These are phyloP conservation scores for Hydroisotoma schaefferi DNA, from an alignment of 2,888 invertebrate genomes.

Conservation along the genomic window DNA sequence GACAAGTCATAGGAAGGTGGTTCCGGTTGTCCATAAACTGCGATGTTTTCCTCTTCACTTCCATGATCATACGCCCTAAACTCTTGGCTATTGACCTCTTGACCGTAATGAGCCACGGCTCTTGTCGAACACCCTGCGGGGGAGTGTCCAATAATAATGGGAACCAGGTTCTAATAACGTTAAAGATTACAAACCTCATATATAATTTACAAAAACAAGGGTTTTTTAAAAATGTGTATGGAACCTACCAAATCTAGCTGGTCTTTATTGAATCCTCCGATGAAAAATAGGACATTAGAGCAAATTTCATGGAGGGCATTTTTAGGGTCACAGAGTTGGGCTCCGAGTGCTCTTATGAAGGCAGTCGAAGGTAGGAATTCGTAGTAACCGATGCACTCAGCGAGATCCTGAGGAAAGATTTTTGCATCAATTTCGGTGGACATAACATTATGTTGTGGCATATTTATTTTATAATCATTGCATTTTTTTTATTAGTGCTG, in stretches of 20 bases:
- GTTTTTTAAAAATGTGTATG: not conserved
- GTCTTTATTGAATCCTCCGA: constrained; percentile 51
- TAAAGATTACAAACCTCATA: not conserved
- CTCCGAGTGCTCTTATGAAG: constrained; percentile 51
- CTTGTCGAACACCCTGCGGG: constrained; percentile 74
- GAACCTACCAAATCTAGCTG: constrained; percentile 50
- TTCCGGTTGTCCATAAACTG: constrained; percentile 58
- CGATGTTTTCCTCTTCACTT: constrained; percentile 57
- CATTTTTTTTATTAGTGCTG: not conserved
- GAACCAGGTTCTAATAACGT: constrained; percentile 55
- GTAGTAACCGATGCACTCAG: constrained; percentile 52
- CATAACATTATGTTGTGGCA: not conserved
- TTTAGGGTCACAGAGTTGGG: constrained; percentile 48
- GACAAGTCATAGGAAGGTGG: constrained; percentile 56
- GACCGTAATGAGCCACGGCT: constrained; percentile 53
- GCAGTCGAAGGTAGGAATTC: constrained; percentile 59
- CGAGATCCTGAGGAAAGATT: constrained; percentile 46
- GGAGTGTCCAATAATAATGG: constrained; percentile 40
- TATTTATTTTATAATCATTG: not conserved
- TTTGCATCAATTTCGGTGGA: not conserved
- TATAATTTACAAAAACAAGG: not conserved
- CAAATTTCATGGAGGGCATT: constrained; percentile 50
- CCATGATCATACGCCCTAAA: constrained; percentile 73
- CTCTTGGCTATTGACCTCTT: constrained; percentile 55
- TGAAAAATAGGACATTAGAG: constrained; percentile 51